phyloP scores from a whole-genome alignment of 2,113 vertebrate species.

The Lophura nycthemera region DNA sequence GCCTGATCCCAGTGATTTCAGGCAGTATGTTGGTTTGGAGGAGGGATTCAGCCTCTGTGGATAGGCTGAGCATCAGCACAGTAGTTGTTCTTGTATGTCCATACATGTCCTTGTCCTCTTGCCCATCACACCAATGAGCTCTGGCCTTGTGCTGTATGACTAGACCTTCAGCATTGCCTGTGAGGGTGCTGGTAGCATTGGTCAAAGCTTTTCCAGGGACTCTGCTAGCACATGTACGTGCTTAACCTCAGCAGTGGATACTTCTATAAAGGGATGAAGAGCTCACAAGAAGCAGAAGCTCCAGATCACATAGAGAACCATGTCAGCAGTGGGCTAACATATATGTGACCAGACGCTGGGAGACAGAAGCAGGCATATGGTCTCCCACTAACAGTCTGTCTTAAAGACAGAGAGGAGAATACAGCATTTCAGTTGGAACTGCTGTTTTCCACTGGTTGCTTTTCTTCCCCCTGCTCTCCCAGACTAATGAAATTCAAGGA shows the following conservation, averaged over 20 bases:
- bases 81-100: background rate
- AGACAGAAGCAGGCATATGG: accelerated
- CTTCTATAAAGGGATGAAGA: background rate
- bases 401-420: background rate
- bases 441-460: background rate
- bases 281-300: background rate
- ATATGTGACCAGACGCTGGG: background rate
- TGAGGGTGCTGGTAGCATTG: background rate
- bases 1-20: background rate
- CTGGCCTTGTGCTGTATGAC: background rate
- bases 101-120: background rate
- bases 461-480: background rate
- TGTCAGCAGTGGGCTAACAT: background rate
- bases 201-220: background rate
- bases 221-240: background rate
- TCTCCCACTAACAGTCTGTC: background rate
- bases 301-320: background rate
- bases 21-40: background rate
- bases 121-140: accelerated
- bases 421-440: background rate
- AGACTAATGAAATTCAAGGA: background rate
- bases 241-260: background rate
- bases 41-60: background rate
- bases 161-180: background rate
- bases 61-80: background rate